These are phyloP conservation scores for Agrochola circellaris DNA, from an alignment of 2,888 invertebrate species.

Conservation along the genomic window DNA sequence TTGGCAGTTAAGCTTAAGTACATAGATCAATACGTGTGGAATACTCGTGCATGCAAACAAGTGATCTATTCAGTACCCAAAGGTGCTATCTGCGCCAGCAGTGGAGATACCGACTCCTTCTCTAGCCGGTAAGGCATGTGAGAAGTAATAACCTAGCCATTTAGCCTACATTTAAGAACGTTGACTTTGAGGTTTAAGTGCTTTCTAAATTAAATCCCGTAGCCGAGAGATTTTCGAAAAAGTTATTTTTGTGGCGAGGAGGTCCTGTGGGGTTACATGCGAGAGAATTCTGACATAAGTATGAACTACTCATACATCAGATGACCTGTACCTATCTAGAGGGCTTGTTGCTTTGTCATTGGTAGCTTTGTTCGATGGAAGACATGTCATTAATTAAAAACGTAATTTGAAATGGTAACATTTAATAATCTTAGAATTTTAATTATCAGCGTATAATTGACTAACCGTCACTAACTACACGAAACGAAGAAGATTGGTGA, in stretches of 20 bases:
- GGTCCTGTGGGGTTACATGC: background rate
- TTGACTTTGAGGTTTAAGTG: background rate
- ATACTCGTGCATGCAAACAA: conserved; percentile 9
- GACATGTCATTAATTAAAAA: background rate
- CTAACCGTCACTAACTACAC: no score
- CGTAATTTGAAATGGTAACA: background rate
- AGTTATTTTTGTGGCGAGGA: background rate
- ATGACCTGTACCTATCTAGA: background rate
- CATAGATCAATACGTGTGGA: conserved; percentile 55
- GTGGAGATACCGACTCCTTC: background rate
- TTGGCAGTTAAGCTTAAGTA: background rate
- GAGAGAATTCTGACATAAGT: background rate
- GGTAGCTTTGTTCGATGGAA: background rate
- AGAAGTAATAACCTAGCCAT: background rate
- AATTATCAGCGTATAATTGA: background rate
- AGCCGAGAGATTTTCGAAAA: background rate
- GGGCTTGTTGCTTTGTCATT: background rate
- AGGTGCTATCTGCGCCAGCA: conserved; percentile 48
- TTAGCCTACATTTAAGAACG: background rate
- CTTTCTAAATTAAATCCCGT: background rate
- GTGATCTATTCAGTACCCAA: background rate
- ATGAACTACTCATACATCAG: background rate
- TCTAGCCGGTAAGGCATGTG: conserved; percentile 22
- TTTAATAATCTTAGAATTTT: background rate
- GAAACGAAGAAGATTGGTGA: no score